These are phyloP conservation scores for Seira sanloemensis DNA, from an alignment of 2,888 invertebrate genomes.

Conservation along the genomic window DNA sequence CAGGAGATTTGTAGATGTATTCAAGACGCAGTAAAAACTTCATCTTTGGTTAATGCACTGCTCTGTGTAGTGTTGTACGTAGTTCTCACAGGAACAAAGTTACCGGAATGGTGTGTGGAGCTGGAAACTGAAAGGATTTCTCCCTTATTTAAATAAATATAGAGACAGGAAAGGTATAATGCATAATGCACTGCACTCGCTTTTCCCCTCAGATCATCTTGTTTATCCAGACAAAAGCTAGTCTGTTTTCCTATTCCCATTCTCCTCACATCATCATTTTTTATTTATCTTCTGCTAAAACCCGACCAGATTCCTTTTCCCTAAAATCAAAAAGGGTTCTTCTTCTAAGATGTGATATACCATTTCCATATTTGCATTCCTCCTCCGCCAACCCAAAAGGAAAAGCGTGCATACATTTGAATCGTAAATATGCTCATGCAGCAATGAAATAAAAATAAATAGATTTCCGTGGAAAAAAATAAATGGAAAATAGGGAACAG, in stretches of 20 bases:
- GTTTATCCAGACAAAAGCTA: slow-evolving; percentile 16
- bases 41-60: slow-evolving; percentile 15
- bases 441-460: slow-evolving; percentile 16
- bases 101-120: no score
- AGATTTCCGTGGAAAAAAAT: slow-evolving; percentile 9
- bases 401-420: slow-evolving; percentile 13
- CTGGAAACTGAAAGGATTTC: slow-evolving; percentile 15
- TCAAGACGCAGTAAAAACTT: neutral
- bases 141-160: slow-evolving; percentile 16
- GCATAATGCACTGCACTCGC: slow-evolving; percentile 6
- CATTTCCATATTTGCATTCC: neutral
- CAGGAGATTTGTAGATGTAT: neutral
- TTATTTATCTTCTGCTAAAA: slow-evolving; percentile 16
- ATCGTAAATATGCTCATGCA: slow-evolving; percentile 16
- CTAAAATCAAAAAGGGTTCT: neutral
- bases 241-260: slow-evolving; percentile 16
- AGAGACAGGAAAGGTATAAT: neutral
- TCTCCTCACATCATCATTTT: slow-evolving; percentile 16
- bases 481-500: slow-evolving; percentile 9
- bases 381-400: neutral
- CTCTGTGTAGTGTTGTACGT: no score
- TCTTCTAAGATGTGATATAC: neutral
- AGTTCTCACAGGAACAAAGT: no score
- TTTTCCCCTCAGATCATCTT: slow-evolving; percentile 2
- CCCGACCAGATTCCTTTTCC: slow-evolving; percentile 6